A percentile compares a stretch with the other conserved stretches of the same genome.
These are phyloP conservation scores for Hippocampus guttulatus DNA, from an alignment of 2,113 vertebrate species.

Conservation along the genomic window DNA sequence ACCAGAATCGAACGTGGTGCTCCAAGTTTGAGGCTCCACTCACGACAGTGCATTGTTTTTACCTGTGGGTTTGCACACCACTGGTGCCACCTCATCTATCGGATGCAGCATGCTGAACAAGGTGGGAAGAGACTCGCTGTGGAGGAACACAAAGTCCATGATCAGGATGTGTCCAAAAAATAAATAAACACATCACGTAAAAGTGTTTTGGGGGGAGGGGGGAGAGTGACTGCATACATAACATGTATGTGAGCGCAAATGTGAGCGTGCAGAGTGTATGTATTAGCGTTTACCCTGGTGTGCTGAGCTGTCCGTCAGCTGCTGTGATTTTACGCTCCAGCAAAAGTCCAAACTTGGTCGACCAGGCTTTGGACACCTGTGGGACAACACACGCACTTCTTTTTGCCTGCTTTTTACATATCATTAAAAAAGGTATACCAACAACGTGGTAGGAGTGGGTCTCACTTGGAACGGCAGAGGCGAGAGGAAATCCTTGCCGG, in stretches of 20 bases:
- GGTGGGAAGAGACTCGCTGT: slow-evolving; percentile 88
- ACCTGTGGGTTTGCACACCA: slow-evolving; percentile 88
- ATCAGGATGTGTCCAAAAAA: not conserved
- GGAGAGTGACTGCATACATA: too few relatives aligned
- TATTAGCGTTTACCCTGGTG: slow-evolving; percentile 72
- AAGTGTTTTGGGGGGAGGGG: not conserved
- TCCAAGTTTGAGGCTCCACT: not conserved
- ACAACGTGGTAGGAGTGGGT: not conserved
- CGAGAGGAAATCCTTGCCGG: slow-evolving; percentile 93
- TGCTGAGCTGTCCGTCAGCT: slow-evolving; percentile 77
- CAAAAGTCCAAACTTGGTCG: slow-evolving; percentile 89
- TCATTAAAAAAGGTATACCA: not conserved
- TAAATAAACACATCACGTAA: not conserved
- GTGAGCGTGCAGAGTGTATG: not conserved
- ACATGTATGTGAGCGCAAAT: not conserved
- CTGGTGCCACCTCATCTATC: slow-evolving; percentile 90
- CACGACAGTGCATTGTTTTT: slow-evolving; percentile 12
- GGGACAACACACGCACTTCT: not conserved
- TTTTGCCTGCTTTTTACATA: not conserved
- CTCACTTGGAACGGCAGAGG: slow-evolving; percentile 93
- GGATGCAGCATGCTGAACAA: slow-evolving; percentile 98
- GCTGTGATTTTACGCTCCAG: slow-evolving; percentile 84
- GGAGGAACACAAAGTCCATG: slow-evolving; percentile 1
- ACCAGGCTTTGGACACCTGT: slow-evolving; percentile 90
- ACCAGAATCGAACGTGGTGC: not conserved